A percentile compares a stretch with the other conserved stretches of the same genome.
phyloP scores from a whole-genome alignment of 2,888 invertebrate species.

The Clivina fossor region DNA sequence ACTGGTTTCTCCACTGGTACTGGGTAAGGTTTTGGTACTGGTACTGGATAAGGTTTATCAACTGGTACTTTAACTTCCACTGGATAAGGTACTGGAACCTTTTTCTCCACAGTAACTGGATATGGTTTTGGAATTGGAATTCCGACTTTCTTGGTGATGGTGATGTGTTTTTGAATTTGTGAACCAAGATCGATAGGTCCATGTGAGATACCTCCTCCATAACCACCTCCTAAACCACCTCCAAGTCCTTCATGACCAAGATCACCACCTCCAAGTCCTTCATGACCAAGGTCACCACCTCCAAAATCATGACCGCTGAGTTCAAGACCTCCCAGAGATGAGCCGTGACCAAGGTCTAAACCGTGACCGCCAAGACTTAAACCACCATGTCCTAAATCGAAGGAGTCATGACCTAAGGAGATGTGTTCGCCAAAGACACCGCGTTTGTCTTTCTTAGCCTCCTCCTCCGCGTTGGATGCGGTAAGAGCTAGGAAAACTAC shows the following conservation, averaged over 20 bases:
- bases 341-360: slow-evolving; percentile 1
- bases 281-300: slow-evolving; percentile 21
- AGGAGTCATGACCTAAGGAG: slow-evolving; percentile 10
- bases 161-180: slow-evolving; percentile 41
- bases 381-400: slow-evolving; percentile 2
- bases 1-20: slow-evolving; percentile 58
- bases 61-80: slow-evolving; percentile 54
- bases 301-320: background rate
- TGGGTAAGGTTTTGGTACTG: slow-evolving; percentile 55
- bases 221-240: background rate
- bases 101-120: slow-evolving; percentile 56
- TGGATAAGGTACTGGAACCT: slow-evolving; percentile 54
- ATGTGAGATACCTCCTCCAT: slow-evolving; percentile 42
- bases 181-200: slow-evolving; percentile 47
- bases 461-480: slow-evolving; percentile 39
- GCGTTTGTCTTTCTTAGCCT: slow-evolving; percentile 38
- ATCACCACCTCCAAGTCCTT: background rate
- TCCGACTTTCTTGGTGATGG: slow-evolving; percentile 54
- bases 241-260: slow-evolving; percentile 38
- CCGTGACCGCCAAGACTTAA: slow-evolving; percentile 15
- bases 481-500: slow-evolving; percentile 42
- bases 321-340: background rate
- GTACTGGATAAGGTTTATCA: slow-evolving; percentile 54
- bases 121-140: slow-evolving; percentile 59
- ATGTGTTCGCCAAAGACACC: slow-evolving; percentile 30